Conservation (phyloP, 2,113 vertebrate genomes). For the Vimba vimba region DNA sequence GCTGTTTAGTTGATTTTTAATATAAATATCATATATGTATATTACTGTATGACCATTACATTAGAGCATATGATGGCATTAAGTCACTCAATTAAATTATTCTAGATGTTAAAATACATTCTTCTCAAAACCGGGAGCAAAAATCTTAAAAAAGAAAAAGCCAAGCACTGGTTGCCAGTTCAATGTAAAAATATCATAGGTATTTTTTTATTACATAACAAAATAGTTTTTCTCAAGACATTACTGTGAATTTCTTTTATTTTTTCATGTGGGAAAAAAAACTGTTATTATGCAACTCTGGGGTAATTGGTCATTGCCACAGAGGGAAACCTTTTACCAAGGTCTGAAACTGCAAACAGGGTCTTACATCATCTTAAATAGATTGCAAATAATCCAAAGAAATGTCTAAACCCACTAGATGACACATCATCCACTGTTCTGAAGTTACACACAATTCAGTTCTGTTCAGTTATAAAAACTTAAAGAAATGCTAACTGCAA, state of each 20-base stretch:
- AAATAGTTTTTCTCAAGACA: neutral
- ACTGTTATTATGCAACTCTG: conserved; percentile 21
- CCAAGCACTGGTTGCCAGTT: neutral
- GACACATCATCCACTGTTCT: neutral
- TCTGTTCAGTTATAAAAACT: neutral
- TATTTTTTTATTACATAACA: neutral
- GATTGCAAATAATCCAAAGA: neutral
- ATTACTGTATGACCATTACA: neutral
- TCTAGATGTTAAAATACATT: neutral
- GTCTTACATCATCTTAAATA: conserved; percentile 1
- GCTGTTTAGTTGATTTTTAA: neutral
- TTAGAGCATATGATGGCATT: neutral
- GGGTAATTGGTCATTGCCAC: conserved; percentile 24
- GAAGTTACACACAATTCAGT: neutral
- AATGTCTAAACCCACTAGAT: neutral
- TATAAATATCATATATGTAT: neutral
- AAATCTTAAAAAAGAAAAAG: neutral
- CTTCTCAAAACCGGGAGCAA: neutral
- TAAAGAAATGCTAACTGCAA: neutral
- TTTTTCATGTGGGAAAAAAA: neutral
- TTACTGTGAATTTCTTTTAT: neutral
- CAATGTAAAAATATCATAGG: neutral
- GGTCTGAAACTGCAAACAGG: conserved; percentile 16
- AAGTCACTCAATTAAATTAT: neutral
- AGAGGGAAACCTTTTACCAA: neutral